phyloP scores from a whole-genome alignment of 2,797 vertebrate species.

The Gobionotothen gibberifrons region DNA sequence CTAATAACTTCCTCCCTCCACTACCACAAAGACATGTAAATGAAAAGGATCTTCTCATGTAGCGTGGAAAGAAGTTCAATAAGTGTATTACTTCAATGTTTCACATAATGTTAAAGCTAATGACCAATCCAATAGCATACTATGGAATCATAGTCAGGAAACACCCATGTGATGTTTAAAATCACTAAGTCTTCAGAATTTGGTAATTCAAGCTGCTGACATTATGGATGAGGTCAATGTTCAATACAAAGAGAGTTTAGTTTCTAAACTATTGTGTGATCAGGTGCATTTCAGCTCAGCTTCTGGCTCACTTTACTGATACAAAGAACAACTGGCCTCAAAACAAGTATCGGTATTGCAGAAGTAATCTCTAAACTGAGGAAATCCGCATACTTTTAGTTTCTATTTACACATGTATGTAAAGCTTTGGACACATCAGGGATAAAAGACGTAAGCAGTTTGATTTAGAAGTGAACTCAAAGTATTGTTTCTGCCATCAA shows the following conservation, averaged over 20 bases:
- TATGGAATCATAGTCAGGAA: too few relatives aligned
- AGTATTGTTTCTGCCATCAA: background rate
- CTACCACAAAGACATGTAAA: too few relatives aligned
- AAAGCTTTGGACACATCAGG: background rate
- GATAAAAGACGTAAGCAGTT: background rate
- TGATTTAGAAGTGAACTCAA: too few relatives aligned
- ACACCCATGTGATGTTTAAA: too few relatives aligned
- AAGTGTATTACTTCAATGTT: too few relatives aligned
- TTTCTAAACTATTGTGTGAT: constrained; percentile 2
- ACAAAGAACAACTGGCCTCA: background rate
- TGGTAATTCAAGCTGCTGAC: background rate
- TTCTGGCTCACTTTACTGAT: background rate
- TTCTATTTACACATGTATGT: background rate
- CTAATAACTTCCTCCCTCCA: too few relatives aligned
- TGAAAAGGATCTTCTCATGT: too few relatives aligned
- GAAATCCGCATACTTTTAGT: background rate
- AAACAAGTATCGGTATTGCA: background rate
- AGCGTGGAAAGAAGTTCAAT: too few relatives aligned
- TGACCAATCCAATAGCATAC: too few relatives aligned
- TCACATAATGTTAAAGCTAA: too few relatives aligned
- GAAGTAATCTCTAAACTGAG: too few relatives aligned
- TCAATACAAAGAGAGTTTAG: background rate
- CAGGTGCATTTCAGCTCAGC: background rate
- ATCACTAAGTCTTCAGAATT: too few relatives aligned
- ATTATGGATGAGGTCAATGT: background rate